Conservation (phyloP, 2,888 invertebrate genomes). For the Apantesis nais region DNA sequence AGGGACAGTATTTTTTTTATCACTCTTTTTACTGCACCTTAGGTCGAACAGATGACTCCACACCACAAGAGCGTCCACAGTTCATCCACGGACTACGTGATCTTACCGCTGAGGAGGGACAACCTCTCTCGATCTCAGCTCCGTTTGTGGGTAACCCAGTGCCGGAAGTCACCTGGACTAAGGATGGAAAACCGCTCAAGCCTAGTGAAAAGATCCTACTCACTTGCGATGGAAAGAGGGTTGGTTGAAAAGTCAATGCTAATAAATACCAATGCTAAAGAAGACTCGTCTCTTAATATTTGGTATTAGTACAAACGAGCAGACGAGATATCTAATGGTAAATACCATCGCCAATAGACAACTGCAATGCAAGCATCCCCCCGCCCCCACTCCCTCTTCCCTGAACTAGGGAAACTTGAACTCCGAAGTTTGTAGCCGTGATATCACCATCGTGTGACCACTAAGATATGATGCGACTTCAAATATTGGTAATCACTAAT, state of each 20-base stretch:
- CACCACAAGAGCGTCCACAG: constrained; percentile 90
- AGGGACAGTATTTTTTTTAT: neutral
- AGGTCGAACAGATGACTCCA: constrained; percentile 86
- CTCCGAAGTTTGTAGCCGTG: no score
- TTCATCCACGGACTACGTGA: constrained; percentile 91
- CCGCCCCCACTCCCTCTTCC: no score
- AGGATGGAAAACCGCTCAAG: constrained; percentile 88
- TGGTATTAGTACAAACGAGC: no score
- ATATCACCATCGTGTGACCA: no score
- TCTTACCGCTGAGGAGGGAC: constrained; percentile 93
- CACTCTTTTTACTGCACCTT: neutral
- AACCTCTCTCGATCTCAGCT: constrained; percentile 88
- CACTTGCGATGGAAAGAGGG: constrained; percentile 93
- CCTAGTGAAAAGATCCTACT: constrained; percentile 89
- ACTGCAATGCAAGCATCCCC: no score
- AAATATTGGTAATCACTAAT: no score
- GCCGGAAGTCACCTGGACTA: constrained; percentile 92
- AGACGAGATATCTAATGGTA: no score
- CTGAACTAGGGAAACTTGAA: no score
- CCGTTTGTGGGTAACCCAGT: constrained; percentile 93
- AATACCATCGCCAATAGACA: no score
- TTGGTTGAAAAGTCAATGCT: constrained; percentile 52
- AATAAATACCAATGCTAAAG: neutral
- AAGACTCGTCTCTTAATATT: neutral
- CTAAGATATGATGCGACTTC: no score